phyloP scores from a whole-genome alignment of 2,113 vertebrate genomes.

The Xerus inauris region DNA sequence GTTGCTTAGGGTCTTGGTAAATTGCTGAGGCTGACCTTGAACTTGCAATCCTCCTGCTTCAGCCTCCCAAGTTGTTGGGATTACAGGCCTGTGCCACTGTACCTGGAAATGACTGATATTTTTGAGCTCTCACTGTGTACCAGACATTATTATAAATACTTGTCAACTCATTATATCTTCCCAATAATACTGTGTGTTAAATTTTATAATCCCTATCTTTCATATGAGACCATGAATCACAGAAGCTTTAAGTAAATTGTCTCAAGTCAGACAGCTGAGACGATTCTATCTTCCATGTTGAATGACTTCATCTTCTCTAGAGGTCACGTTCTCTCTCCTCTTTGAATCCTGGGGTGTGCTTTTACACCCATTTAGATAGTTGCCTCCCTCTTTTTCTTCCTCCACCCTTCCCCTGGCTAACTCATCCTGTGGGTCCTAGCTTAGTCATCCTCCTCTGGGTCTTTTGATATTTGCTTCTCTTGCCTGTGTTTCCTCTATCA shows the following conservation, averaged over 20 bases:
- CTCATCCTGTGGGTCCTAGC: neutral
- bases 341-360: neutral
- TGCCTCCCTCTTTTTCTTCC: neutral
- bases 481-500: neutral
- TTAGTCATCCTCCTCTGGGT: conserved; percentile 16
- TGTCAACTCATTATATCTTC: neutral
- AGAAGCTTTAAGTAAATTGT: conserved; percentile 30
- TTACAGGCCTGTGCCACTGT: too few relatives aligned
- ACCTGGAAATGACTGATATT: neutral
- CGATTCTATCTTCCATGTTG: neutral
- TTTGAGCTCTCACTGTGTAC: neutral
- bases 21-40: too few relatives aligned
- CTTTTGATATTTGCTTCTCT: neutral
- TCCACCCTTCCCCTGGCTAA: neutral
- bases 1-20: too few relatives aligned
- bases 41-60: too few relatives aligned
- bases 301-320: neutral
- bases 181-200: neutral
- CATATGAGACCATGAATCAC: neutral
- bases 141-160: conserved; percentile 45
- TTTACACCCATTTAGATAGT: neutral
- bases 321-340: neutral
- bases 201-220: neutral
- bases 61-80: too few relatives aligned
- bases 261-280: neutral